Conservation (phyloP, 2,113 vertebrate genomes). For the Corydoras sp. region DNA sequence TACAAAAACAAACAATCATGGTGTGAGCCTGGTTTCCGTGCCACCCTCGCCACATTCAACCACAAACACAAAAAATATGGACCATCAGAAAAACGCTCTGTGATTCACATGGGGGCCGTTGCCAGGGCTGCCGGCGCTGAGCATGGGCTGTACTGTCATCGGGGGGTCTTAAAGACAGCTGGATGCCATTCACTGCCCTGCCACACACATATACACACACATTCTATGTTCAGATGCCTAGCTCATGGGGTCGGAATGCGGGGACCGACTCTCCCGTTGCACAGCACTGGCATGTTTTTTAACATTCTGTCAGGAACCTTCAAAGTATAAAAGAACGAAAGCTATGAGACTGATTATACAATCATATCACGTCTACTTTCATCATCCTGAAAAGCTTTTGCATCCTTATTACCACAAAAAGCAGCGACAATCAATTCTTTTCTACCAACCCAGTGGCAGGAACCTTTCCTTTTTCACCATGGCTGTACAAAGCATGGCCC, state of each 20-base stretch:
- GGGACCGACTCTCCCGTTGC: neutral
- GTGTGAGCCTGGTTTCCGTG: slow-evolving; percentile 57
- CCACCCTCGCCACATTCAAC: slow-evolving; percentile 51
- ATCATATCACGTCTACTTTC: too few species aligned
- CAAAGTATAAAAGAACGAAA: neutral
- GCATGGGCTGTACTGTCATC: slow-evolving; percentile 26
- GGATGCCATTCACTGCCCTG: slow-evolving; percentile 26
- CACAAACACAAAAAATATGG: slow-evolving; percentile 20
- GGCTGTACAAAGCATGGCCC: too few species aligned
- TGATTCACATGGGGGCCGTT: neutral
- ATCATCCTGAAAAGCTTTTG: too few species aligned
- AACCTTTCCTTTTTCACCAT: too few species aligned
- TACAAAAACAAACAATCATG: slow-evolving; percentile 68
- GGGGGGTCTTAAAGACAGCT: slow-evolving; percentile 21
- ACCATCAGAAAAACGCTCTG: slow-evolving; percentile 17
- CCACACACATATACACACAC: slow-evolving; percentile 25
- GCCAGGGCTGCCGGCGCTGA: slow-evolving; percentile 20
- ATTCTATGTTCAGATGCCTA: neutral
- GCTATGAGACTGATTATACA: too few species aligned
- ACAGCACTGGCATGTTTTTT: neutral
- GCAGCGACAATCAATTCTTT: too few species aligned
- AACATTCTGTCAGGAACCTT: neutral
- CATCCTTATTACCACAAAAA: too few species aligned
- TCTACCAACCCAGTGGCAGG: too few species aligned
- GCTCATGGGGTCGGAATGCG: slow-evolving; percentile 8